These are phyloP conservation scores for Psilanteris sp. DNA, from an alignment of 1,140 invertebrate genomes.

Conservation along the genomic window DNA sequence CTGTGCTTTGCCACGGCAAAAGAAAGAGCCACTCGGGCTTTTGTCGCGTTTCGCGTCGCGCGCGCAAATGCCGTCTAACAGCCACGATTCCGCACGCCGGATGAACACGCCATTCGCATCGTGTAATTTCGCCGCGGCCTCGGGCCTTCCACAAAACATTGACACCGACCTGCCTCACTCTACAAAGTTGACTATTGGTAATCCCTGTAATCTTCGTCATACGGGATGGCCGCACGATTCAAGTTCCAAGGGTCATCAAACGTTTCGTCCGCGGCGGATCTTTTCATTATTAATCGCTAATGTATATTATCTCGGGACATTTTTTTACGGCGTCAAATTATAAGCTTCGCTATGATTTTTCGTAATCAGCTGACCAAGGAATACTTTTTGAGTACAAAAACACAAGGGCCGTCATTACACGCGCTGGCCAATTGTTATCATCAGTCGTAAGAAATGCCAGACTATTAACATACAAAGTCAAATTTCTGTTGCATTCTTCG, in stretches of 20 bases:
- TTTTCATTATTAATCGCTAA: slow-evolving; percentile 42
- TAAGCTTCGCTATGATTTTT: too few relatives aligned
- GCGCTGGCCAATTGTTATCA: too few relatives aligned
- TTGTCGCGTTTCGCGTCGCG: slow-evolving; percentile 40
- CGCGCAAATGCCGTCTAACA: slow-evolving; percentile 1
- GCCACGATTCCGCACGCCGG: slow-evolving; percentile 20
- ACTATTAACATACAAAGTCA: too few relatives aligned
- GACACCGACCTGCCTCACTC: slow-evolving; percentile 48
- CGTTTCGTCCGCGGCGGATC: slow-evolving; percentile 10
- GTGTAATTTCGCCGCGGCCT: slow-evolving; percentile 52
- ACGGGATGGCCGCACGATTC: slow-evolving; percentile 4
- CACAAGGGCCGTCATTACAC: too few relatives aligned
- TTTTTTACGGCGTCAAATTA: slow-evolving; percentile 22
- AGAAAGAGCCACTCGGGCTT: slow-evolving; percentile 63
- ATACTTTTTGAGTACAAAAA: too few relatives aligned
- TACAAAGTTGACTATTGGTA: slow-evolving; percentile 26
- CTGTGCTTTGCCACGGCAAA: slow-evolving; percentile 57
- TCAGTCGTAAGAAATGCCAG: too few relatives aligned
- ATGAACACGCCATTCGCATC: slow-evolving; percentile 36
- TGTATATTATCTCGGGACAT: not conserved
- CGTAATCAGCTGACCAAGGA: too few relatives aligned
- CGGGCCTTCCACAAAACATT: slow-evolving; percentile 51
- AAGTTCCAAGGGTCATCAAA: slow-evolving; percentile 25
- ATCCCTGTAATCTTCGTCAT: slow-evolving; percentile 35
- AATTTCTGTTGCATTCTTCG: too few relatives aligned